Percentiles rank a stretch among this genome's conserved stretches.
These are phyloP conservation scores for Pterobdella sp. DNA, from an alignment of 2,888 invertebrate genomes.

Conservation along the genomic window DNA sequence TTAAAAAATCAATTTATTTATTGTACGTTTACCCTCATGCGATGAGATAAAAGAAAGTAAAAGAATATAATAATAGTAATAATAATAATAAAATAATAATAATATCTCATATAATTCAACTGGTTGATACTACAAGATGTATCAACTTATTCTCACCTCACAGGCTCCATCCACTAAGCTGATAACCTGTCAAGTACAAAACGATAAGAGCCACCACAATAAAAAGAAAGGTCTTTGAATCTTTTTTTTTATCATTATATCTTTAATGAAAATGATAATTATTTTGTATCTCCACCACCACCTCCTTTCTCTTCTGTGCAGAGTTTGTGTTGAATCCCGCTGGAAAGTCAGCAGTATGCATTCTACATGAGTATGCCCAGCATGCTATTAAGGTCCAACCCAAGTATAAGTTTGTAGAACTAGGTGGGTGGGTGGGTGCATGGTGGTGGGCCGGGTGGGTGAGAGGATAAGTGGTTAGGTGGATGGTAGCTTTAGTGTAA, in stretches of 20 bases:
- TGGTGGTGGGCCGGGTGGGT: background rate
- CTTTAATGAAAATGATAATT: background rate
- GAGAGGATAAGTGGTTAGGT: background rate
- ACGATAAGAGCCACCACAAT: slow-evolving; percentile 36
- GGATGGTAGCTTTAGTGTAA: background rate
- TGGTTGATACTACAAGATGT: background rate
- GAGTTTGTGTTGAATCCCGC: slow-evolving; percentile 97
- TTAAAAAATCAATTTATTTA: too few species aligned
- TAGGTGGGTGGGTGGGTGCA: slow-evolving; percentile 56
- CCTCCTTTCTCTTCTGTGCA: too few species aligned
- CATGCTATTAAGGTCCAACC: slow-evolving; percentile 88
- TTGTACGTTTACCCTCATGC: too few species aligned
- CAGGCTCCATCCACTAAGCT: slow-evolving; percentile 82
- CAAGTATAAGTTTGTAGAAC: slow-evolving; percentile 80
- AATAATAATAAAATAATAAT: too few species aligned
- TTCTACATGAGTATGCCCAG: slow-evolving; percentile 93
- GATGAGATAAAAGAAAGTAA: too few species aligned
- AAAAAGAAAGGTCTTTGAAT: slow-evolving; percentile 40
- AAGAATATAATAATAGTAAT: too few species aligned
- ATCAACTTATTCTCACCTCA: slow-evolving; percentile 7
- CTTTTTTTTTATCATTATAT: background rate
- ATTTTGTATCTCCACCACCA: background rate
- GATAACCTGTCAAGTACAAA: slow-evolving; percentile 72
- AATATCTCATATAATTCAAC: background rate
- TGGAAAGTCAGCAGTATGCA: slow-evolving; percentile 87